Evolutionary conservation across 2,797 vertebrate species (phyloP).

Genomic region (Todus mexicanus): DNA sequence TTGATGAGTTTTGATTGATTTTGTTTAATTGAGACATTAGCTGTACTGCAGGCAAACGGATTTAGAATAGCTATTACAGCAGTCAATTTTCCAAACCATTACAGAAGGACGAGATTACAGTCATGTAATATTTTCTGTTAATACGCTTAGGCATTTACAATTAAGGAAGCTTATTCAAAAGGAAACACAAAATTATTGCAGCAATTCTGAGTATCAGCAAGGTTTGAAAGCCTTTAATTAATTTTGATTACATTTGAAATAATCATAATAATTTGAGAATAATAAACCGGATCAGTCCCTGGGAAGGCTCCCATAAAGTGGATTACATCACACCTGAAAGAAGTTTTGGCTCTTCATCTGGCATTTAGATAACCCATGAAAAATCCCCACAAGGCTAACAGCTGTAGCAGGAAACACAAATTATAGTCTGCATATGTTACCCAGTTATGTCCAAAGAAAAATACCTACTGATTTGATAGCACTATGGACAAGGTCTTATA

Average conservation of each 20-base stretch:
- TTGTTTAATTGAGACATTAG: neutral
- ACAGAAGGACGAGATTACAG: neutral
- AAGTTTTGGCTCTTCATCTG: neutral
- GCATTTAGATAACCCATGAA: neutral
- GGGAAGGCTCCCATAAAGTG: neutral
- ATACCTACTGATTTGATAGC: neutral
- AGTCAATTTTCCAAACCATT: constrained; percentile 1
- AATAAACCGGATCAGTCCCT: neutral
- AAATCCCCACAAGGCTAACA: neutral
- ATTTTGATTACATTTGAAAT: constrained; percentile 3
- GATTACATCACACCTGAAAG: neutral
- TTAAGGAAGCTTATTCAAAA: neutral
- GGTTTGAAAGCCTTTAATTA: constrained; percentile 3
- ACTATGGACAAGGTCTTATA: neutral
- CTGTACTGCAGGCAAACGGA: neutral
- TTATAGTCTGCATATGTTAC: neutral
- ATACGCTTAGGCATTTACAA: neutral
- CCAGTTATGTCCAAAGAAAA: neutral
- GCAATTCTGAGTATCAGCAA: neutral
- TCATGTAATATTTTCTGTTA: neutral
- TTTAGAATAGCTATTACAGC: neutral
- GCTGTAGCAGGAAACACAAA: neutral
- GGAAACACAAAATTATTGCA: neutral
- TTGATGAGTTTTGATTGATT: neutral
- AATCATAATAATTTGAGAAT: neutral